phyloP scores from a whole-genome alignment of 2,888 invertebrate genomes.

The Limenitis camilla region DNA sequence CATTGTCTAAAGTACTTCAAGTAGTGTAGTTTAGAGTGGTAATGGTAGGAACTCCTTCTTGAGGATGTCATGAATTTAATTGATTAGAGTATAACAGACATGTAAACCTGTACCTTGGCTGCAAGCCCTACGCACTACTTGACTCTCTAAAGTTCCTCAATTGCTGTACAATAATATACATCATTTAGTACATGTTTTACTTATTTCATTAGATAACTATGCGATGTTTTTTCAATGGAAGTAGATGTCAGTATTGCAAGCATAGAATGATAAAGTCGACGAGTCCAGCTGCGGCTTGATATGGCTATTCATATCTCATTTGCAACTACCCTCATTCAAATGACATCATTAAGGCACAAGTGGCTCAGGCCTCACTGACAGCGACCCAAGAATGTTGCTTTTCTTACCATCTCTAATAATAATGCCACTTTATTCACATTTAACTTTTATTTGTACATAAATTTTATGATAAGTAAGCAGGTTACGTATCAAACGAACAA shows the following conservation, averaged over 20 bases:
- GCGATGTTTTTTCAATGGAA: background rate
- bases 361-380: conserved; percentile 32
- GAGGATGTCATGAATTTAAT: too few species aligned
- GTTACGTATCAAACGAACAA: conserved; percentile 14
- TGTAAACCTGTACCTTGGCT: too few species aligned
- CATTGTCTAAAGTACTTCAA: too few species aligned
- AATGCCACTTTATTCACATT: conserved; percentile 25
- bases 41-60: too few species aligned
- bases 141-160: too few species aligned
- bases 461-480: conserved; percentile 17
- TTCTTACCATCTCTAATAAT: conserved; percentile 22
- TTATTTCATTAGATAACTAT: background rate
- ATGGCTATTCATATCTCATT: conserved; percentile 42
- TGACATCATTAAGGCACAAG: conserved; percentile 44
- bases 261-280: conserved; percentile 7
- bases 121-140: background rate
- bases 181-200: too few species aligned
- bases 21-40: too few species aligned
- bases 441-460: conserved; percentile 24
- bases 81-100: too few species aligned
- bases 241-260: background rate
- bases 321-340: conserved; percentile 46
- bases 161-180: too few species aligned
- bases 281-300: conserved; percentile 13
- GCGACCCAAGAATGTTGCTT: conserved; percentile 21